A percentile compares a stretch with the other conserved stretches of the same genome.
These are phyloP conservation scores for Parazoanthus darwini DNA, from an alignment of 92 coral and sea anemone species.

Conservation along the genomic window DNA sequence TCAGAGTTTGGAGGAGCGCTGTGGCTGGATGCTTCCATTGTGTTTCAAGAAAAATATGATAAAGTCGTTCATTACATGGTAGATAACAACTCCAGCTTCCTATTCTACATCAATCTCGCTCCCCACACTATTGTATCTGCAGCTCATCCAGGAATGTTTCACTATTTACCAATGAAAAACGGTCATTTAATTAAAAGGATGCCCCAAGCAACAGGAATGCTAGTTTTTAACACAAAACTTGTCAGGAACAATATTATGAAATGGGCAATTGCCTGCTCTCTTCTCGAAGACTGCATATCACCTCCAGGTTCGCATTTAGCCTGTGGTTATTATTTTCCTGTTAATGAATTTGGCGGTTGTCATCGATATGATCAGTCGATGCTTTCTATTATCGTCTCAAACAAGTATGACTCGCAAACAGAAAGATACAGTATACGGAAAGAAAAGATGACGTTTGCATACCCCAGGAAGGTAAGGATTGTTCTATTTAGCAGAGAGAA, in stretches of 20 bases:
- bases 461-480: conserved; percentile 33
- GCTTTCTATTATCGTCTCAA: conserved; percentile 37
- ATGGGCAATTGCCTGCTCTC: conserved; percentile 55
- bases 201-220: conserved; percentile 45
- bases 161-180: conserved; percentile 48
- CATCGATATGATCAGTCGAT: conserved; percentile 58
- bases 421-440: conserved; percentile 37
- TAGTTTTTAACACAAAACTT: conserved; percentile 42
- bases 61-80: conserved; percentile 22
- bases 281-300: conserved; percentile 45
- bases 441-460: conserved; percentile 19
- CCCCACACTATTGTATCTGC: conserved; percentile 18
- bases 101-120: too few relatives aligned
- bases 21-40: conserved; percentile 53
- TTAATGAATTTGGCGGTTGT: conserved; percentile 44
- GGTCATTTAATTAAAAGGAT: neutral
- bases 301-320: conserved; percentile 38
- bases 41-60: conserved; percentile 3
- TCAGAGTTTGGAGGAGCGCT: conserved; percentile 48
- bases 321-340: conserved; percentile 43
- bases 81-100: neutral
- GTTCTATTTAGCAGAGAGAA: conserved; percentile 19
- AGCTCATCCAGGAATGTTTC: conserved; percentile 47
- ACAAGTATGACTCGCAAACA: conserved; percentile 39
- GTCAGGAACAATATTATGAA: conserved; percentile 40